A percentile compares a stretch with the other conserved stretches of the same genome.
These are phyloP conservation scores for Gouania willdenowi DNA, from an alignment of 2,797 vertebrate genomes.

Conservation along the genomic window DNA sequence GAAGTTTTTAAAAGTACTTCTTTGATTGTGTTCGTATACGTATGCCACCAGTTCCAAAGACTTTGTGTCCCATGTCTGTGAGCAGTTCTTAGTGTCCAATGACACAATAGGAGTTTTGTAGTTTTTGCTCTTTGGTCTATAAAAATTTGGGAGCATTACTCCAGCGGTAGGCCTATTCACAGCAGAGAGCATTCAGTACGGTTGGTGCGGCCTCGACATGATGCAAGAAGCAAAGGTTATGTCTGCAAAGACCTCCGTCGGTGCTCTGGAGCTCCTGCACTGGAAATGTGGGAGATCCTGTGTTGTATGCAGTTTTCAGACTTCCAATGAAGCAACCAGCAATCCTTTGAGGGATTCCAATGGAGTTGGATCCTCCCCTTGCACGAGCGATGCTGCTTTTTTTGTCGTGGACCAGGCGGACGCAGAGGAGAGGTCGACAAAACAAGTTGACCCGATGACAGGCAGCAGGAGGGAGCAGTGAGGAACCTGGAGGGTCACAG, in stretches of 20 bases:
- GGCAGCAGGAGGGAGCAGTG: conserved; percentile 72
- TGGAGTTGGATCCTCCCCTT: conserved; percentile 61
- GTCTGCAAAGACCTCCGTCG: conserved; percentile 68
- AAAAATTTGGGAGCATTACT: conserved; percentile 88
- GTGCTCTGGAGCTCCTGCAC: conserved; percentile 48
- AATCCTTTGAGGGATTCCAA: conserved; percentile 43
- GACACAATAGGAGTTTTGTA: conserved; percentile 19
- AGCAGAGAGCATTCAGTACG: conserved; percentile 68
- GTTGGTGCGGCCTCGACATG: conserved; percentile 53
- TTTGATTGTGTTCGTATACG: conserved; percentile 56
- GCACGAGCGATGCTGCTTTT: conserved; percentile 72
- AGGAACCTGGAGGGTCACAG: conserved; percentile 27
- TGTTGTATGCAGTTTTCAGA: conserved; percentile 33
- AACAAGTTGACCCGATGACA: conserved; percentile 73
- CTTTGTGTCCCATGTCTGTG: conserved; percentile 24
- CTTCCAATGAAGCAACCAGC: conserved; percentile 57
- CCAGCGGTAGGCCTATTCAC: conserved; percentile 88
- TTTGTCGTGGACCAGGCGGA: conserved; percentile 79
- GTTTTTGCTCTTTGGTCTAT: conserved; percentile 98
- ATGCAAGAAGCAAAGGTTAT: conserved; percentile 65
- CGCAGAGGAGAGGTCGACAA: conserved; percentile 45
- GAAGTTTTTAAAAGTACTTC: conserved; percentile 79
- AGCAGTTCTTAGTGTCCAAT: conserved; percentile 17
- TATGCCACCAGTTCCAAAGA: conserved; percentile 11
- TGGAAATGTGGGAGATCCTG: conserved; percentile 15